Percentiles rank a stretch among this genome's conserved stretches.
phyloP scores from a whole-genome alignment of 2,797 vertebrate genomes.

The Bufotes viridis region DNA sequence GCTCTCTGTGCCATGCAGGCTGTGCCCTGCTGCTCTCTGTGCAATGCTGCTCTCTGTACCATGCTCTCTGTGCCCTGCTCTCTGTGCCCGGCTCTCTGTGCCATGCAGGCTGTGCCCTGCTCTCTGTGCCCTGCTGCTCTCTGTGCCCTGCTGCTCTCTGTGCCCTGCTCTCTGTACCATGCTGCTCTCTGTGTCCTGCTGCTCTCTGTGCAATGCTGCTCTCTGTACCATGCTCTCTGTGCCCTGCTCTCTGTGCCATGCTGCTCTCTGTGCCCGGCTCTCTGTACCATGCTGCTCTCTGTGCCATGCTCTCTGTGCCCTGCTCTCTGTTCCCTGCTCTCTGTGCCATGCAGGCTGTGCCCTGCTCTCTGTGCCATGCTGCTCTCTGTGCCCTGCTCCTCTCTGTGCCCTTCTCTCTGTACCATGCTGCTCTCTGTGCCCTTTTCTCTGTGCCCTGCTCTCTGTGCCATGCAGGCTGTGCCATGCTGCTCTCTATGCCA shows the following conservation, averaged over 20 bases:
- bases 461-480: not conserved
- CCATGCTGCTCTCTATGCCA: not conserved
- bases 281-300: not conserved
- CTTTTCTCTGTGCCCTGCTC: not conserved
- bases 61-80: no score
- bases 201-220: not conserved
- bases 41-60: no score
- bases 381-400: not conserved
- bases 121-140: not conserved
- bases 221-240: not conserved
- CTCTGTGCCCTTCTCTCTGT: not conserved
- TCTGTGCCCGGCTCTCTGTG: no score
- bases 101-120: not conserved
- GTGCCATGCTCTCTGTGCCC: not conserved
- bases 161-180: not conserved
- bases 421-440: no score
- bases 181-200: not conserved
- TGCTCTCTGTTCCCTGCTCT: not conserved
- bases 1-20: no score
- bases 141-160: not conserved
- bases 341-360: not conserved
- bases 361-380: not conserved
- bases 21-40: no score
- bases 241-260: not conserved
- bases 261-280: not conserved